Percentiles rank a stretch among this genome's conserved stretches.
Conservation (phyloP, 2,113 vertebrate species). For the Chlamydotis undulata region DNA sequence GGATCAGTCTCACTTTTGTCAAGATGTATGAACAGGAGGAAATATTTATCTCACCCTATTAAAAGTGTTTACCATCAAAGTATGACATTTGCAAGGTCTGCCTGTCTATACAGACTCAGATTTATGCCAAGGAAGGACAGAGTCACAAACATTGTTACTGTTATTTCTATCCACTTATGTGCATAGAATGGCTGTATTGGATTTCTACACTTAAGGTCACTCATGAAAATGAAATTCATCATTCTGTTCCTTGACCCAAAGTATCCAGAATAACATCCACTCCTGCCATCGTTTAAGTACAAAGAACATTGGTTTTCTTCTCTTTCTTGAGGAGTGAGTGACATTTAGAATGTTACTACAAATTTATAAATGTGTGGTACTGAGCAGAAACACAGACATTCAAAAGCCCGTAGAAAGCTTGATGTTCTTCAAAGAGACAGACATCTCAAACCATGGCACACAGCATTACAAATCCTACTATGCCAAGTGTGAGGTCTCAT, state of each 20-base stretch:
- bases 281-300: background rate
- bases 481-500: background rate
- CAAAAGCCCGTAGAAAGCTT: background rate
- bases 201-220: background rate
- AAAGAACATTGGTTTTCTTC: background rate
- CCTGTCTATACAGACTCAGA: background rate
- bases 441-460: background rate
- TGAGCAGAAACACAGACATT: background rate
- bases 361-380: background rate
- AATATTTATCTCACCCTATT: background rate
- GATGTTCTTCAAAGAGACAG: background rate
- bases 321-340: background rate
- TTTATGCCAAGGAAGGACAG: background rate
- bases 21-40: background rate
- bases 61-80: background rate
- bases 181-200: background rate
- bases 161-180: background rate
- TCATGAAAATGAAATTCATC: background rate
- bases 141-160: background rate
- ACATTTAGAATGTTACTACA: background rate
- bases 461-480: background rate
- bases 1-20: background rate
- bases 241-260: background rate
- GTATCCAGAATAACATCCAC: background rate
- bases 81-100: background rate